Evolutionary conservation across 1,140 invertebrate genomes (phyloP), one percentile per base, ranked within the genome.

Genomic region (Vanessa atalanta): DNA sequence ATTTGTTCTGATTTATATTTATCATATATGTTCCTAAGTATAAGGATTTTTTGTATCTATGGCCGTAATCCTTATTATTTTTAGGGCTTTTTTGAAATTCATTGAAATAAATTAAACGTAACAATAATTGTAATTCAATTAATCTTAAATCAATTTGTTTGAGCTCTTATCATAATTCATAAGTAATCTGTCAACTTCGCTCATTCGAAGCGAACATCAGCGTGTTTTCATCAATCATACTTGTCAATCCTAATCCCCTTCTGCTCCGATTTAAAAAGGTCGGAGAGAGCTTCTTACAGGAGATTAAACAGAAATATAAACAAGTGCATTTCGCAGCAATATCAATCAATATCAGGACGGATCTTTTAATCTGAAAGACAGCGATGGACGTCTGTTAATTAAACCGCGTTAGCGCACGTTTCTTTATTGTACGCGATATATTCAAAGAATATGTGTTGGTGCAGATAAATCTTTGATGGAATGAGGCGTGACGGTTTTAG

Each of bases 281-380:
- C 77, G 61, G 78, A 79, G 75, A 71, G 69, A 82, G 73, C 77
- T 77, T 79, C 70, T 72, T 65, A 68, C 26, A 70, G 70, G 72
- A 73, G 78, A 83, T 84, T 83, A 79, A 81, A 57, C 72, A 57
- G 68, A 72, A 64, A 63, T 65, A 70, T 71, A 77, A 77, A 75
- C 82, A 84, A 83, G 81, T 84, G 80, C 61, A 72, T 85, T 83
- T 87, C 80, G 81, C 81, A 78, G 77, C 74, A 82, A 83, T 83
- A 88, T 88, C 87, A 87, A 90, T 90, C 87, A 88, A 88, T 84
- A 86, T 88, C 83, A 85, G 80, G 84, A 81, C 79, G 73, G 78
- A 82, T 84, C 78, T 87, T 86, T 81, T 88, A 86, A 86, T 86
- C 80, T 83, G 77, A 47, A 70, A 70, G 79, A 78, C 77, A 70